phyloP scores from a whole-genome alignment of 2,113 vertebrate species.

The Cyanistes caeruleus region DNA sequence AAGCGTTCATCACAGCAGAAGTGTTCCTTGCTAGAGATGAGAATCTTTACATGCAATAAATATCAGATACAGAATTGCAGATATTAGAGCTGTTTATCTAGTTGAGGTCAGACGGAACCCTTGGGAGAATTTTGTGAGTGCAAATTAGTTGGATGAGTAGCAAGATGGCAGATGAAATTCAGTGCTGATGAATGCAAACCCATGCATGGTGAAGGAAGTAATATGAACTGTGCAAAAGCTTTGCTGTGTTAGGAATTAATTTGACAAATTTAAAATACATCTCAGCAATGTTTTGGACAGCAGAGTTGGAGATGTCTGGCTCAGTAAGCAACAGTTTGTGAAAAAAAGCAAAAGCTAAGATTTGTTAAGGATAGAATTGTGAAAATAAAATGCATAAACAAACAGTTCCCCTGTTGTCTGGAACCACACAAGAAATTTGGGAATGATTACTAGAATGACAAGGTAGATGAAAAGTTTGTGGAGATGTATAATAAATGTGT shows the following conservation, averaged over 20 bases:
- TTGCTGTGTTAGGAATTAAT: conserved; percentile 6
- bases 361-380: not conserved
- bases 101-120: not conserved
- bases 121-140: not conserved
- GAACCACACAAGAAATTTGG: not conserved
- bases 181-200: not conserved
- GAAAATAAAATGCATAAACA: not conserved
- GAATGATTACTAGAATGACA: not conserved
- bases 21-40: not conserved
- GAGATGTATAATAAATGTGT: not conserved
- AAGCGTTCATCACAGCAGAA: not conserved
- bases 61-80: not conserved
- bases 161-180: not conserved
- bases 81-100: not conserved
- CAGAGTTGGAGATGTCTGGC: not conserved
- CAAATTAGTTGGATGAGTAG: not conserved
- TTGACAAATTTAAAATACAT: not conserved
- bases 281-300: not conserved
- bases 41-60: not conserved
- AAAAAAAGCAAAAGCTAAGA: not conserved
- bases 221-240: not conserved
- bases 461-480: not conserved
- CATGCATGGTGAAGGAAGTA: not conserved
- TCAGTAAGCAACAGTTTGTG: not conserved
- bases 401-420: not conserved